A percentile compares a stretch with the other conserved stretches of the same genome.
These are phyloP conservation scores for Megaleporinus macrocephalus DNA, from an alignment of 2,113 vertebrate species.

Conservation along the genomic window DNA sequence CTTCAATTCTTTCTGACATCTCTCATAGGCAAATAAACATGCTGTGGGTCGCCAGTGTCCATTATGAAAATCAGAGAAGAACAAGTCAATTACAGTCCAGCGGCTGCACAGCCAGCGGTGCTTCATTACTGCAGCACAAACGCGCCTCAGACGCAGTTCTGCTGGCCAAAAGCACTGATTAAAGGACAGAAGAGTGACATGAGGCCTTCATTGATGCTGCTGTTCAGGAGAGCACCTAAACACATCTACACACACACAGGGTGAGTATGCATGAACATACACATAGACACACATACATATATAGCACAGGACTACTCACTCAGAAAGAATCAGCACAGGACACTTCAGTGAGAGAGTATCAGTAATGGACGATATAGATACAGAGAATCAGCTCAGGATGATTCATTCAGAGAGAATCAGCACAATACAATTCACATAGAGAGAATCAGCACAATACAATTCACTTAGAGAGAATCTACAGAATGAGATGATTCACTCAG, in stretches of 20 bases:
- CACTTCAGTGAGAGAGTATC: not conserved
- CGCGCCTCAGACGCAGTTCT: slow-evolving; percentile 69
- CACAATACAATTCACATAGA: too few species aligned
- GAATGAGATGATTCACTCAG: not conserved
- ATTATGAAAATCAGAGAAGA: slow-evolving; percentile 99
- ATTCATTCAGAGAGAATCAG: too few species aligned
- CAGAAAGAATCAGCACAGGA: not conserved
- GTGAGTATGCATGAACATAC: slow-evolving; percentile 30
- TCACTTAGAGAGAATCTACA: not conserved
- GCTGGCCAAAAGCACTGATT: slow-evolving; percentile 90
- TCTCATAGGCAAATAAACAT: slow-evolving; percentile 95
- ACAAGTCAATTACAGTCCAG: slow-evolving; percentile 99
- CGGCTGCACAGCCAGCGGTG: slow-evolving; percentile 98
- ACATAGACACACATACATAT: slow-evolving; percentile 26
- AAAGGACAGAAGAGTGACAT: slow-evolving; percentile 87
- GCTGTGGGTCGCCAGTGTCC: slow-evolving; percentile 92
- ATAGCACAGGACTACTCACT: not conserved
- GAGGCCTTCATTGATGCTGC: slow-evolving; percentile 81
- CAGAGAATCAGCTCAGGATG: not conserved
- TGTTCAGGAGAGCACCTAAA: slow-evolving; percentile 50
- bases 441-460: not conserved
- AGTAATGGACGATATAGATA: not conserved
- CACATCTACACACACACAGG: slow-evolving; percentile 37
- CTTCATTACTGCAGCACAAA: slow-evolving; percentile 87
- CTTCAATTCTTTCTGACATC: slow-evolving; percentile 98